Percentiles rank a stretch among this genome's conserved stretches.
Conservation (phyloP, 2,113 vertebrate genomes). For the Cacatua alba region DNA sequence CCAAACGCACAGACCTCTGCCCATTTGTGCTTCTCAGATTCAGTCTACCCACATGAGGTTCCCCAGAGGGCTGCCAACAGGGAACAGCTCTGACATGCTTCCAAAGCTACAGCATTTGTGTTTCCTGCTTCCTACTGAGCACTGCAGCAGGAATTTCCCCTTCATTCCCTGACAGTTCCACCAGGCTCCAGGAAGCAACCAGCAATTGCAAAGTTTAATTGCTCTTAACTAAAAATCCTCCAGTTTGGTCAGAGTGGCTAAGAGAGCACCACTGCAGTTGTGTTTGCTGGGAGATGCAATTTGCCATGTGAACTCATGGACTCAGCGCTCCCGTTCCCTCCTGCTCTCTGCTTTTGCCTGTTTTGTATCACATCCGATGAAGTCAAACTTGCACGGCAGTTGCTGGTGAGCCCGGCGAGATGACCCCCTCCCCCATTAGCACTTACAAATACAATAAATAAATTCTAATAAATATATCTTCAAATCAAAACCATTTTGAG, state of each 20-base stretch:
- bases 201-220: background rate
- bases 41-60: fast-evolving
- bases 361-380: background rate
- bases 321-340: fast-evolving
- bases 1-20: background rate
- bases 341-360: background rate
- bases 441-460: constrained; percentile 73
- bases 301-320: background rate
- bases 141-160: background rate
- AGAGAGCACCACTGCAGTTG: background rate
- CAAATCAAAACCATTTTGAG: constrained; percentile 77
- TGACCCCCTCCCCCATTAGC: constrained; percentile 4
- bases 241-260: background rate
- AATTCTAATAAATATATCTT: constrained; percentile 81
- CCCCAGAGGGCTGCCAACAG: background rate
- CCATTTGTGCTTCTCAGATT: background rate
- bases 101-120: background rate
- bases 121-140: background rate
- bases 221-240: background rate
- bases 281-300: background rate
- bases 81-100: background rate
- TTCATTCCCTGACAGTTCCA: background rate
- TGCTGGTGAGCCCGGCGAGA: background rate
- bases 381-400: background rate
- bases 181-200: background rate